Evolutionary conservation across 2,797 vertebrate genomes (phyloP).

Genomic region (Acrossocheilus wenchowensis): DNA sequence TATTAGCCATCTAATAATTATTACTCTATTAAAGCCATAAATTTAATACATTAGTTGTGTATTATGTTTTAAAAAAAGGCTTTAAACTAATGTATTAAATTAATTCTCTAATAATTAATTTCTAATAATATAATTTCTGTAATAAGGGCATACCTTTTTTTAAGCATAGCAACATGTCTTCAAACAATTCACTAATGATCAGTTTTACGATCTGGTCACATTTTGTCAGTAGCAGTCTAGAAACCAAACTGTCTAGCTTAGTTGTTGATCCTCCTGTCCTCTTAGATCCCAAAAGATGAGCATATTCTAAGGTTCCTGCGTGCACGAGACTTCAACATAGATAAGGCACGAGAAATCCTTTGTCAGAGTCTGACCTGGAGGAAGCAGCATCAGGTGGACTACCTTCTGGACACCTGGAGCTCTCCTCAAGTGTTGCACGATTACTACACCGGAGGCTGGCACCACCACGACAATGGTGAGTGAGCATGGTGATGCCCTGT

Average conservation of each 20-base stretch:
- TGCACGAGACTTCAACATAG: conserved; percentile 94
- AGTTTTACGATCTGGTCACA: background rate
- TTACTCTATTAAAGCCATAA: background rate
- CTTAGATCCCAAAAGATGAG: conserved; percentile 95
- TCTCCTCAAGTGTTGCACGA: conserved; percentile 94
- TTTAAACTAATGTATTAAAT: background rate
- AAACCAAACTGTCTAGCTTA: background rate
- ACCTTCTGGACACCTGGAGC: conserved; percentile 93
- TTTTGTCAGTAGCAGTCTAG: background rate
- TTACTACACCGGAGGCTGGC: conserved; percentile 96
- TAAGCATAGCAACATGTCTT: background rate
- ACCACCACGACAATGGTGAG: conserved; percentile 91
- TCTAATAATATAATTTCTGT: too few species aligned
- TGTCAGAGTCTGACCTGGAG: conserved; percentile 95
- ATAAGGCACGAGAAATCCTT: conserved; percentile 91
- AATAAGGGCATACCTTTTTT: background rate
- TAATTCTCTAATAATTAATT: too few species aligned
- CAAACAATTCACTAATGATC: background rate
- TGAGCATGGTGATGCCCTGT: background rate
- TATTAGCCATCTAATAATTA: too few species aligned
- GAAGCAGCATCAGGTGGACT: conserved; percentile 97
- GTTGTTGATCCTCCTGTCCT: background rate
- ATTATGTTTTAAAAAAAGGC: background rate
- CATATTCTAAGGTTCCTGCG: conserved; percentile 94
- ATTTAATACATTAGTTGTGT: background rate